Conservation (phyloP, 1,140 invertebrate species). For the Stenopsyche tienmushanensis region DNA sequence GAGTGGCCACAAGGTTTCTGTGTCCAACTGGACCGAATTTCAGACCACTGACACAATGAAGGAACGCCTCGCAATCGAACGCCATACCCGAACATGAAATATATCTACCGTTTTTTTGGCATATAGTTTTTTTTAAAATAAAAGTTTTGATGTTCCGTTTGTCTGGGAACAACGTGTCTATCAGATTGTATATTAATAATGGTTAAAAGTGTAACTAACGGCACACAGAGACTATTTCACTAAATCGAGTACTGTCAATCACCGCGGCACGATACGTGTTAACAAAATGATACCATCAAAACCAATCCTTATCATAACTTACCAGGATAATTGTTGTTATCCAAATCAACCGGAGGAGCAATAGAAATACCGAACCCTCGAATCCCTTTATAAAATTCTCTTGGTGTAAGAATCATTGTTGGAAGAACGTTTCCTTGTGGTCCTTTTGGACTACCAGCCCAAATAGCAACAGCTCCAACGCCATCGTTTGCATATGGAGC, state of each 20-base stretch:
- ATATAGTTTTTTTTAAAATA: too few species aligned
- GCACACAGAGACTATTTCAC: too few species aligned
- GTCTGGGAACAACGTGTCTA: background rate
- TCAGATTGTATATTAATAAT: background rate
- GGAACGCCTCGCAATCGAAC: too few species aligned
- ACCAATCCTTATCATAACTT: background rate
- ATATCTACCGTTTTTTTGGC: too few species aligned
- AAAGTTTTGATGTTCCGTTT: too few species aligned
- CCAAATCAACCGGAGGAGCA: slow-evolving; percentile 52
- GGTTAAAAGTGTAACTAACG: too few species aligned
- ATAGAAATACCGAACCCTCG: slow-evolving; percentile 57
- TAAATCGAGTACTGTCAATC: too few species aligned
- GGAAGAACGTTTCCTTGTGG: slow-evolving; percentile 38
- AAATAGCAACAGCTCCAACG: slow-evolving; percentile 57
- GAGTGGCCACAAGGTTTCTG: too few species aligned
- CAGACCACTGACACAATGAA: too few species aligned
- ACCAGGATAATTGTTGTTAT: slow-evolving; percentile 52
- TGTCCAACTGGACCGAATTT: too few species aligned
- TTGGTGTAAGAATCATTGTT: slow-evolving; percentile 46
- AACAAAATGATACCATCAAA: background rate
- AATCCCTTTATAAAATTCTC: slow-evolving; percentile 44
- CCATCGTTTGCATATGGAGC: slow-evolving; percentile 52
- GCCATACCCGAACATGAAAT: too few species aligned
- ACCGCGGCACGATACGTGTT: background rate
- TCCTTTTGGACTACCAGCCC: slow-evolving; percentile 52